Conservation (phyloP, 2,888 invertebrate genomes). For the Drosophila mulleri region DNA sequence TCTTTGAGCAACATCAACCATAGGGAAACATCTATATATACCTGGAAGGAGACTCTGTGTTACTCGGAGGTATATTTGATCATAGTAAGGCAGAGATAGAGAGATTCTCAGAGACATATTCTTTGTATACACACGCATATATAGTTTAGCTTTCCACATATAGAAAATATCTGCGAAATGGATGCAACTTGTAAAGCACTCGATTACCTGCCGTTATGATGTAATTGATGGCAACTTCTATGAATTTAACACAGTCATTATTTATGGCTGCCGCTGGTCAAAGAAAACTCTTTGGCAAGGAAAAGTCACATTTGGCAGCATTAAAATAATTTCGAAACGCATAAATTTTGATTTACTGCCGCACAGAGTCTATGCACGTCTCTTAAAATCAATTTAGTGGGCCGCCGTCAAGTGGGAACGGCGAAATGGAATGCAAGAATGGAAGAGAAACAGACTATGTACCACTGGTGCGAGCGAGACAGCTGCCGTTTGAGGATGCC, state of each 20-base stretch:
- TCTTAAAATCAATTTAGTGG: constrained; percentile 73
- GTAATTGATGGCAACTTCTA: constrained; percentile 33
- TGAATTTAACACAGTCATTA: constrained; percentile 66
- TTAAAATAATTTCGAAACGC: constrained; percentile 81
- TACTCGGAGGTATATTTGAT: no score
- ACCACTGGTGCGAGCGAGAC: background rate
- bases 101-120: no score
- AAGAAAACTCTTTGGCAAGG: constrained; percentile 29
- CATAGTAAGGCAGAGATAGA: no score
- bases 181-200: background rate
- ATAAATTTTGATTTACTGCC: constrained; percentile 79
- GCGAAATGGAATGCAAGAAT: background rate
- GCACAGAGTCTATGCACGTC: constrained; percentile 60
- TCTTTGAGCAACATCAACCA: no score
- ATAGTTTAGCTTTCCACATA: background rate
- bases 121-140: background rate
- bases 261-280: constrained; percentile 53
- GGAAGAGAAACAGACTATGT: background rate
- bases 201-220: constrained; percentile 28
- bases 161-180: background rate
- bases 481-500: background rate
- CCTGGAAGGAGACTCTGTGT: no score
- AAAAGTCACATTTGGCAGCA: constrained; percentile 70
- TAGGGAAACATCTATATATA: no score
- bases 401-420: constrained; percentile 5